Base-by-base conservation (phyloP, 2,888 invertebrate species). In the Bellardia bayeri region DNA sequence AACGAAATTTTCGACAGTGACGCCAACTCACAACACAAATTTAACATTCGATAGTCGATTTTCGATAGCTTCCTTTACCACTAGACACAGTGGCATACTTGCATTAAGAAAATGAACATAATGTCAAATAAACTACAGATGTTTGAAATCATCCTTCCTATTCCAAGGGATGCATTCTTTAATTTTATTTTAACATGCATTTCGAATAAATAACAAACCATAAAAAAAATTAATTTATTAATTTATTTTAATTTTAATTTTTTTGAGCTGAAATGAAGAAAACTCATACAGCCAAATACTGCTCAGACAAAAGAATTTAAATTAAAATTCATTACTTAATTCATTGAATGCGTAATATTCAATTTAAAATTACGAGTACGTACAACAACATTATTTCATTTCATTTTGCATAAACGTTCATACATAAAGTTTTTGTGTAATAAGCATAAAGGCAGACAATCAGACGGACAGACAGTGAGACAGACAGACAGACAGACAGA, bases 281-380 rank as follows among this genome's bases (percentile, higher is more conserved):
- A 16, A 4, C 11, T 14, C 1, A 23, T n/a, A 11, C 11, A 30
- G 3, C 16, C 45, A 45, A 45, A 37, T 37, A 30, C 33, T n/a
- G 37, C 37, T 63, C 63, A 8, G 16, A 40, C 8, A 64, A 64
- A 64, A 42, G 14, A 72, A 63, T 42, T 69, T 8, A n/a, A 63
- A 78, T 78, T 64, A 72, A 82, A 86, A 66, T 86, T 49, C 54
- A 78, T 84, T 61, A 68, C 61, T 82, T 76, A 68, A 68, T 63
- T 82, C 79, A 74, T 75, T 79, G 82, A 75, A 79, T 82, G 68
- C 37, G 72, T 78, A 82, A 78, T 51, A 76, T 75, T 78, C 51
- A 85, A 81, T 76, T 81, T 51, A 45, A 56, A n/a, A 49, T 58
- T 16, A 30, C 64, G 16, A 56, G n/a, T 61, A 40, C 30, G n/a